phyloP scores from a whole-genome alignment of 2,113 vertebrate species.

The Ornithorhynchus anatinus region DNA sequence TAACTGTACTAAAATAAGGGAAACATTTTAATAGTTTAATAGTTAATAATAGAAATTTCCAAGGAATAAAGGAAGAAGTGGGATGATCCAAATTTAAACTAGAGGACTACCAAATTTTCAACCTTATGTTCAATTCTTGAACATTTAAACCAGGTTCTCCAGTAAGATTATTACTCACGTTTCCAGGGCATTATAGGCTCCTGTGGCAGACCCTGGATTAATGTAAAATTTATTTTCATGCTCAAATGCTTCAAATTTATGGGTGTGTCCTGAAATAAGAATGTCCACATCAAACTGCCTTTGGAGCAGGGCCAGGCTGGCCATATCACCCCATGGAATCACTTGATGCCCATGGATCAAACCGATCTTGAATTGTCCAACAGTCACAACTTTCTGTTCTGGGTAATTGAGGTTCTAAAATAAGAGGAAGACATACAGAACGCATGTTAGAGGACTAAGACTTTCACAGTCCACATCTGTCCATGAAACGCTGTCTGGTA shows the following conservation, averaged over 20 bases:
- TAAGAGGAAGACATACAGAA: background rate
- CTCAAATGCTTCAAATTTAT: slow-evolving; percentile 98
- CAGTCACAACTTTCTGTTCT: slow-evolving; percentile 98
- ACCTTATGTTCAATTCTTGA: no score
- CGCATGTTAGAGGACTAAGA: slow-evolving; percentile 5
- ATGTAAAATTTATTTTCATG: slow-evolving; percentile 99
- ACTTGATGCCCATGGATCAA: slow-evolving; percentile 98
- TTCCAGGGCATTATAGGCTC: slow-evolving; percentile 95
- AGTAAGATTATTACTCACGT: slow-evolving; percentile 76
- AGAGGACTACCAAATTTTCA: no score
- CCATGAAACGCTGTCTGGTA: no score
- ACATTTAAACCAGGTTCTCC: no score
- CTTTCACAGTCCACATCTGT: no score
- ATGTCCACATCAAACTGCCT: slow-evolving; percentile 98
- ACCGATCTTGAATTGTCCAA: slow-evolving; percentile 98
- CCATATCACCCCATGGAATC: slow-evolving; percentile 98
- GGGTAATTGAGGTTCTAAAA: slow-evolving; percentile 96
- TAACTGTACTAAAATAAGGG: no score
- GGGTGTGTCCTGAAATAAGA: slow-evolving; percentile 98
- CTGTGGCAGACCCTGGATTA: slow-evolving; percentile 98
- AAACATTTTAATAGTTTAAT: no score
- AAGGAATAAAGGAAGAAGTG: no score
- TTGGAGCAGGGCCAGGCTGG: slow-evolving; percentile 92
- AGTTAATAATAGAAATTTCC: no score
- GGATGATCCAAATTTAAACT: no score